Conservation (phyloP, 1,140 invertebrate species). For the Bombus consobrinus region DNA sequence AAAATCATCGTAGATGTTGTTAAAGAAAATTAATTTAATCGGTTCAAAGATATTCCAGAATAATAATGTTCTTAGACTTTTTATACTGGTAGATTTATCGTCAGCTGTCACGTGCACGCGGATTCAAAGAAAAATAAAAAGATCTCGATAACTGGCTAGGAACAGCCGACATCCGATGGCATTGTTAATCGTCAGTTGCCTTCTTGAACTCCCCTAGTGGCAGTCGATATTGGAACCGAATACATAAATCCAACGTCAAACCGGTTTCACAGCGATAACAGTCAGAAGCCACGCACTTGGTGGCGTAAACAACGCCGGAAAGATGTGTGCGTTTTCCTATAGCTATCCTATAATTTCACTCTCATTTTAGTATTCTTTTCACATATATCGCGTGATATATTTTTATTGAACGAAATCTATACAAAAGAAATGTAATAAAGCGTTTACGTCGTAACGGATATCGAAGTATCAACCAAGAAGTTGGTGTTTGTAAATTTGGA, state of each 20-base stretch:
- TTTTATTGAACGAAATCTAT: slow-evolving; percentile 1
- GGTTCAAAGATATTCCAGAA: slow-evolving; percentile 35
- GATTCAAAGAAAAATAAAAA: slow-evolving; percentile 30
- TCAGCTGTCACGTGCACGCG: slow-evolving; percentile 42
- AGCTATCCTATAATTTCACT: slow-evolving; percentile 26
- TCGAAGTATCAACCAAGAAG: neutral
- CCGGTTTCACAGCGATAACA: slow-evolving; percentile 74
- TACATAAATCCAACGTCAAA: slow-evolving; percentile 72
- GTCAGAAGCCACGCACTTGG: slow-evolving; percentile 17
- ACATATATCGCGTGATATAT: slow-evolving; percentile 29
- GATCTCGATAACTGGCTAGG: slow-evolving; percentile 52
- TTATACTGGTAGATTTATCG: slow-evolving; percentile 41
- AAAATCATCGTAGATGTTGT: neutral
- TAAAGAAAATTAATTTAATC: slow-evolving; percentile 49
- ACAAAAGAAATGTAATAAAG: neutral
- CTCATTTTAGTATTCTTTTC: slow-evolving; percentile 38
- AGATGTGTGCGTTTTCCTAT: slow-evolving; percentile 32
- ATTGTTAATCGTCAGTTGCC: slow-evolving; percentile 68
- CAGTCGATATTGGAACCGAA: slow-evolving; percentile 75
- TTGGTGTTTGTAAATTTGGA: neutral
- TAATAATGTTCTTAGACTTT: slow-evolving; percentile 37
- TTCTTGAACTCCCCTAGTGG: slow-evolving; percentile 74
- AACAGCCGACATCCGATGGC: slow-evolving; percentile 42
- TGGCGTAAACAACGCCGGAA: slow-evolving; percentile 73
- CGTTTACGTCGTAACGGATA: neutral